Evolutionary conservation across 2,113 vertebrate genomes (phyloP).

Genomic region (Alethe castanea): DNA sequence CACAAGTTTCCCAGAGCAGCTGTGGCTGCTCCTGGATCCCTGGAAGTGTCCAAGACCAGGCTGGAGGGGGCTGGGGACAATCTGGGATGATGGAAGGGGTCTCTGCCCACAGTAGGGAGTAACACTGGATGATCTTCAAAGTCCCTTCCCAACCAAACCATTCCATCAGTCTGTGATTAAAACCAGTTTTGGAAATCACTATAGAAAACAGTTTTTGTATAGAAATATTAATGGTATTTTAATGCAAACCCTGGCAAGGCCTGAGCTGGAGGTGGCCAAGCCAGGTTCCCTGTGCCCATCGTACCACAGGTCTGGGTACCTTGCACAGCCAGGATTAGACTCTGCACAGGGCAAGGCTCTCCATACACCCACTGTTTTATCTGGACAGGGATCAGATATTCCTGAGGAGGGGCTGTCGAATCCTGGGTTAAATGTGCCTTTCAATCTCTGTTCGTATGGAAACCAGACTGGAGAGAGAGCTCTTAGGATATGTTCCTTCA

Average conservation of each 20-base stretch:
- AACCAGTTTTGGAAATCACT: background rate
- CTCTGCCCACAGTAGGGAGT: background rate
- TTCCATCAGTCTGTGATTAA: background rate
- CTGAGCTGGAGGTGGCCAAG: background rate
- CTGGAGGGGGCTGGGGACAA: accelerated
- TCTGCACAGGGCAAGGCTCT: background rate
- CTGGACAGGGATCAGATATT: background rate
- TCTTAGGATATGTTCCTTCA: background rate
- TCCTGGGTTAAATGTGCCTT: background rate
- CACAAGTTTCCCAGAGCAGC: background rate
- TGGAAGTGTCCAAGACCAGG: accelerated
- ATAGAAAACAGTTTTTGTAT: background rate
- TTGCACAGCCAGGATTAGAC: background rate
- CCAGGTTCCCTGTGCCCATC: accelerated
- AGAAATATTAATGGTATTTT: background rate
- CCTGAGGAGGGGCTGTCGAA: background rate
- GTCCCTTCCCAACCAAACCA: background rate
- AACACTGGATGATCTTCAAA: no score
- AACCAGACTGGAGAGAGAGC: background rate
- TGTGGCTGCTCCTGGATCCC: background rate
- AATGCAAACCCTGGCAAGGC: background rate
- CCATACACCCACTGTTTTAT: accelerated
- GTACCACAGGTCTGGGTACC: accelerated
- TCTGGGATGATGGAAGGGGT: background rate
- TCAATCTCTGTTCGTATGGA: background rate